Evolutionary conservation across 2,888 invertebrate genomes (phyloP), one percentile per base, ranked within the genome.

Genomic region (Laothoe populi): DNA sequence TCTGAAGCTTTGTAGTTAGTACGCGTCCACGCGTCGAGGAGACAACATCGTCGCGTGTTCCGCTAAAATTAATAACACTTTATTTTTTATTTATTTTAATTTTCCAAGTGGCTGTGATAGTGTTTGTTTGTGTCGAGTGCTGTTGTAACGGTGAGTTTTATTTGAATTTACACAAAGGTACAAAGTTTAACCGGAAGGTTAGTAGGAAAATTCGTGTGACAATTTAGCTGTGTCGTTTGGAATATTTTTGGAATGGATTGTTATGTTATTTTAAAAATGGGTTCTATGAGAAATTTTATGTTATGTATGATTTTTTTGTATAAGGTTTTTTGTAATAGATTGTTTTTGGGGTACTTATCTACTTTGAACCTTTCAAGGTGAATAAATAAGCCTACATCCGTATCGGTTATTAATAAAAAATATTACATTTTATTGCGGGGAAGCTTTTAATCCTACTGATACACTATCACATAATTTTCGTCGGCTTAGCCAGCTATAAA

Each of bases 41-140:
- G 35, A 35, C 11, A 11, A 19, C 53, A 35, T 16, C 53, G 53
- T 53, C 31, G 35, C 53, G 53, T 53, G 19, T 24, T 48, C 24
- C 24, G 23, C 40, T 38, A 38, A 38, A 13, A 38, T 11, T 38
- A 38, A 19, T n/a, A 44, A 42, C 1, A 31, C 26, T 24, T 45
- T 24, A 7, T n/a, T 45, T 45, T 59, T 44, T 13, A 19, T 59
- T 31, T 45, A 31, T 31, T 59, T 44, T 19, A 19, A 45, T 59
- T 45, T 38, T 35, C 46, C 64, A 62, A 66, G 70, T 70, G 68
- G 65, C 70, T 69, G 70, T 71, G 70, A 71, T 71, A 65, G 70
- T 66, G 66, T 67, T 31, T 67, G 64, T 44, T 53, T 53, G 53
- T 53, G 53, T 53, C 53, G 19, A 21, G 19, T 64, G 45, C 26